These are phyloP conservation scores for Pterocles burchelli DNA, from an alignment of 2,113 vertebrate species.

Conservation along the genomic window DNA sequence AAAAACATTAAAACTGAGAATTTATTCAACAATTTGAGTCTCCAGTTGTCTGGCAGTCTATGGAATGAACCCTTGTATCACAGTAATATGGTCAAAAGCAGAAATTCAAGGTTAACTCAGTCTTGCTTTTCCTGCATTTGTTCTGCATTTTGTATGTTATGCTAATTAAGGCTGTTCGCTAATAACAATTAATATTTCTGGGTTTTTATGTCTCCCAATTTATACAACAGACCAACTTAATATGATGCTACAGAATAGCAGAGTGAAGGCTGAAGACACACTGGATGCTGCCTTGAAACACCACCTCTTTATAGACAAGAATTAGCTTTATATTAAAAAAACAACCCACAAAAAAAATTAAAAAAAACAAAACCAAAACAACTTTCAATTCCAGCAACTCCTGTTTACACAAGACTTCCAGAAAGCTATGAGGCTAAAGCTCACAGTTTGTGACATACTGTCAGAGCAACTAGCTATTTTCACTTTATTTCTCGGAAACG, in stretches of 20 bases:
- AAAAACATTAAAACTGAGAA: background rate
- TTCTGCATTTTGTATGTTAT: background rate
- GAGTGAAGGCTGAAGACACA: background rate
- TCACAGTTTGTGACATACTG: background rate
- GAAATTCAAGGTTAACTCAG: background rate
- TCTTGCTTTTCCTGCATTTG: background rate
- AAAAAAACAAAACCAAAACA: background rate
- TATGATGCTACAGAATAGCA: background rate
- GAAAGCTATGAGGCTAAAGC: background rate
- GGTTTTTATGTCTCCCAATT: background rate
- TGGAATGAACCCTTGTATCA: background rate
- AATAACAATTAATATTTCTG: background rate
- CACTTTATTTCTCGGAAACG: background rate
- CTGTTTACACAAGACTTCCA: background rate
- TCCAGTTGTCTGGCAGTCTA: background rate
- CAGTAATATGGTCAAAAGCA: rapidly evolving
- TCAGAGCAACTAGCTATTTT: background rate
- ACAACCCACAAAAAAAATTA: too few species aligned
- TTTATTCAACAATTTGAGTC: background rate
- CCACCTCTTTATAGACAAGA: background rate
- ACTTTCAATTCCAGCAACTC: background rate
- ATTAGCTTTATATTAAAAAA: background rate
- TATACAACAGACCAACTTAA: background rate
- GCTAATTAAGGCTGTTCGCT: background rate
- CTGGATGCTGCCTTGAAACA: background rate